Evolutionary conservation across 2,797 vertebrate species (phyloP).

Genomic region (Paguma larvata): DNA sequence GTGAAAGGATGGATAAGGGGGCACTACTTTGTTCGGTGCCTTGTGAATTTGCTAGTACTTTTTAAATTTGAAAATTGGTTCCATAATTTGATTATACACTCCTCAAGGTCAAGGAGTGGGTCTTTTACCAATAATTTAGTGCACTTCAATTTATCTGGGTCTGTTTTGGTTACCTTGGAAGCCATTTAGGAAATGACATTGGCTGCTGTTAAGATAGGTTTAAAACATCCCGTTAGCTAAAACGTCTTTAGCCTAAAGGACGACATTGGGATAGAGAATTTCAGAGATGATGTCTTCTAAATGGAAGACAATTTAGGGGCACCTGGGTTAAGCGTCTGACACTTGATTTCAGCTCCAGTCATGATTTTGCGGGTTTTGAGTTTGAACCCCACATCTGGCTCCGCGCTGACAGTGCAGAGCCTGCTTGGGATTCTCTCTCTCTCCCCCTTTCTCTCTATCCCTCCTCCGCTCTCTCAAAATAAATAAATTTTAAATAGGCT

Average conservation of each 20-base stretch:
- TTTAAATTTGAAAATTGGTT: neutral
- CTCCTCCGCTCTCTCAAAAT: no score
- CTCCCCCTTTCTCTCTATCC: no score
- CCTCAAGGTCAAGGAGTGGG: neutral
- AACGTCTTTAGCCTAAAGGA: slow-evolving; percentile 13
- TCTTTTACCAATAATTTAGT: slow-evolving; percentile 1
- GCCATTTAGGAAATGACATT: neutral
- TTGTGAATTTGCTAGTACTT: slow-evolving; percentile 25
- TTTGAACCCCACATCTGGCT: no score
- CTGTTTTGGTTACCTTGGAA: neutral
- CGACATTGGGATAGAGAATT: slow-evolving; percentile 17
- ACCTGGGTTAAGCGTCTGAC: no score
- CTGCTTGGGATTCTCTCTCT: no score
- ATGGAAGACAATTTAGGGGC: neutral
- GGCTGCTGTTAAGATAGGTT: neutral
- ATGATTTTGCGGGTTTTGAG: no score
- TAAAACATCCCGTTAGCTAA: neutral
- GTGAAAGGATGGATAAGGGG: neutral
- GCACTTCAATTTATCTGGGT: neutral
- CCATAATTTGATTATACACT: slow-evolving; percentile 1
- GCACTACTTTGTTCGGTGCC: neutral
- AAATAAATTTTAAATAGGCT: no score
- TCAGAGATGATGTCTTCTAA: neutral
- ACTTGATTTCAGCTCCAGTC: no score
- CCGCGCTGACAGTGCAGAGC: no score